A percentile compares a stretch with the other conserved stretches of the same genome.
phyloP scores from a whole-genome alignment of 1,140 invertebrate species.

The Procambarus clarkii region DNA sequence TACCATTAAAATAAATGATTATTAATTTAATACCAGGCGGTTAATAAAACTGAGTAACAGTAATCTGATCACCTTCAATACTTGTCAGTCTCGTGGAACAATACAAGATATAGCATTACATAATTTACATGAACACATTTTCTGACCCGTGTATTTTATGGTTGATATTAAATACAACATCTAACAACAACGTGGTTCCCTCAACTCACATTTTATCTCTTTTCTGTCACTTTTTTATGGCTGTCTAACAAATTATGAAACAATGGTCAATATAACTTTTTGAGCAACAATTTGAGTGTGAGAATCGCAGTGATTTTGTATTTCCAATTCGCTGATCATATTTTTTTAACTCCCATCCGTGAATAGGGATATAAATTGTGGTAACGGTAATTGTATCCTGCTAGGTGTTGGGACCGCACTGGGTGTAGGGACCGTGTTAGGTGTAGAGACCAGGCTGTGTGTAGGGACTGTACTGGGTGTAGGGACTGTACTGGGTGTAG shows the following conservation, averaged over 20 bases:
- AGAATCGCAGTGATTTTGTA: conserved; percentile 4
- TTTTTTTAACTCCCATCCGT: background rate
- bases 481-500: no score
- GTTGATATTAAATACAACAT: background rate
- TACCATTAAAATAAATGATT: no score
- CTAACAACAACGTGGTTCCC: background rate
- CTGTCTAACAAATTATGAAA: background rate
- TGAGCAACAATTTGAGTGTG: conserved; percentile 8
- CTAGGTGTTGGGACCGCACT: background rate
- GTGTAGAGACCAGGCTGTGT: no score
- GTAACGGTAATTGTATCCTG: conserved; percentile 1
- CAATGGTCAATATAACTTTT: conserved; percentile 6
- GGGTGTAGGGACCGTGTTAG: no score
- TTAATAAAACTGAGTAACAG: no score
- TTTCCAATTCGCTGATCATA: background rate
- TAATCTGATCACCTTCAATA: no score
- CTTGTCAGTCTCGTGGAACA: background rate
- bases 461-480: no score
- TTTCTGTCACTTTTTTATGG: background rate
- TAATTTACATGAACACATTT: background rate
- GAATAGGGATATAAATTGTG: background rate
- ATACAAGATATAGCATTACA: background rate
- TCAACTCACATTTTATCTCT: background rate
- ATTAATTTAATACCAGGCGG: no score
- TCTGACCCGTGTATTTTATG: background rate